Evolutionary conservation across 2,113 vertebrate genomes (phyloP), one percentile per base, ranked within the genome.

Genomic region (Oenanthe melanoleuca): DNA sequence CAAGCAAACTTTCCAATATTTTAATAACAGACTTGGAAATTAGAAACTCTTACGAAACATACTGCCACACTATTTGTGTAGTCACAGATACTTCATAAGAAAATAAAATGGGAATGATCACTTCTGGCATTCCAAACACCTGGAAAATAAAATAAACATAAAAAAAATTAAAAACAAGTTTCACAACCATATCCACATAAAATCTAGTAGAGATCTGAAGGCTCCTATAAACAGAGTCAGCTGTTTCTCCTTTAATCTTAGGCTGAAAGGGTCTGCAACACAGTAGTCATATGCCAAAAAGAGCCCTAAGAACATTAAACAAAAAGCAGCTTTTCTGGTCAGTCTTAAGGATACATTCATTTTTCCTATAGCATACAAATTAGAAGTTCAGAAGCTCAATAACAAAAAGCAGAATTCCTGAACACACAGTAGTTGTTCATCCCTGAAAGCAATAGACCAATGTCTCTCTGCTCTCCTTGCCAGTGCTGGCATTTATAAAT

Each of bases 91-190:
- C 13, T 22, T 66, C 23, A 25, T 31, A 69, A 77, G 33, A 78
- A 94, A 91, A 74, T 73, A 95, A 57, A 66, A 91, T 75, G 33
- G 80, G 55, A 86, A 40, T 38, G 23, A 97, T 89, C 50, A 86
- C 74, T 88, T 97, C 86, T 52, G 83, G 57, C 9, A 25, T 93
- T 92, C 72, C 72, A 90, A 95, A 91, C 59, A 10, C 37, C 59
- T 88, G 69, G 83, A 89, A 93, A 93, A 89, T 14, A 53, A 72
- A 85, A 88, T 9, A 86, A 81, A 12, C 31, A 77, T 50, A 40
- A 89, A 69, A 23, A 75, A 44, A n/a, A 75, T 72, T 86, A 25
- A 9, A 90, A 66, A 86, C 42, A 85, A 69, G 42, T 71, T 81
- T 81, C 19, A 73, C 3, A 16, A 72, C 56, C 63, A 40, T 23